Evolutionary conservation across 2,113 vertebrate species (phyloP).

Genomic region (Ascaphus truei): DNA sequence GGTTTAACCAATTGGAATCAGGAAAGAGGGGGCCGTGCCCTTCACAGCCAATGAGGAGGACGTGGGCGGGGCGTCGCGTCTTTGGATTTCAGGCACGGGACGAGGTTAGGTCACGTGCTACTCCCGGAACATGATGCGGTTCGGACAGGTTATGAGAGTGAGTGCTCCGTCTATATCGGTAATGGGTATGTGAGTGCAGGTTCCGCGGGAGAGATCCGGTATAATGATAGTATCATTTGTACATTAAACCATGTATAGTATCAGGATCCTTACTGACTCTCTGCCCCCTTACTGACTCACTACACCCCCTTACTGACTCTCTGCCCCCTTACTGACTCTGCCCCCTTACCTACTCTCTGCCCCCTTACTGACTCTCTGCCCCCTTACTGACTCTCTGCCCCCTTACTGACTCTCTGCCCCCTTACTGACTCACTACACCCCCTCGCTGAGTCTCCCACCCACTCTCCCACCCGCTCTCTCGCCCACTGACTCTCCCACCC

Average conservation of each 20-base stretch:
- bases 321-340: not conserved
- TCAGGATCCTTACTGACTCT: no score
- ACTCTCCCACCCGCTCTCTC: not conserved
- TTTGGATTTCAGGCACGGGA: not conserved
- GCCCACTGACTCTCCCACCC: not conserved
- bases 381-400: no score
- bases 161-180: not conserved
- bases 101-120: not conserved
- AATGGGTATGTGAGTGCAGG: no score
- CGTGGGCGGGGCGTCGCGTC: not conserved
- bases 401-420: no score
- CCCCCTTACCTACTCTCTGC: no score
- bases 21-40: not conserved
- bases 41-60: not conserved
- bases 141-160: not conserved
- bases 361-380: no score
- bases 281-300: no score
- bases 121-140: not conserved
- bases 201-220: no score
- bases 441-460: not conserved
- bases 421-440: not conserved
- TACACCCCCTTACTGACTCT: not conserved
- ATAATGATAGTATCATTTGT: no score
- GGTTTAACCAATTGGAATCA: not conserved
- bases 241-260: no score